Evolutionary conservation across 2,797 vertebrate genomes (phyloP).

Genomic region (Onychomys leucogaster): DNA sequence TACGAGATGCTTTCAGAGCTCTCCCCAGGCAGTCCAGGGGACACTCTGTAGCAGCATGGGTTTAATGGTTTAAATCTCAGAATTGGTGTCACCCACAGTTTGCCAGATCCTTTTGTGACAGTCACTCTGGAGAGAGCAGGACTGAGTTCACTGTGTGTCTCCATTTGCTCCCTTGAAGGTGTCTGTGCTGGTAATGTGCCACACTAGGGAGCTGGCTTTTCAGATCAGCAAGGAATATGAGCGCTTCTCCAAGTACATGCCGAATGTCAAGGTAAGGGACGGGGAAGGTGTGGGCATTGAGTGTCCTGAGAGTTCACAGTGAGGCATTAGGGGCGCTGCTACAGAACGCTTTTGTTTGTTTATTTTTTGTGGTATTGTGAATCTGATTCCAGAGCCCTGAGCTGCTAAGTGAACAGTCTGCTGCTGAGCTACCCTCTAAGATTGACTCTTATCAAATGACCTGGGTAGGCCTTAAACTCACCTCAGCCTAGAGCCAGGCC

Average conservation of each 20-base stretch:
- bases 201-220: conserved; percentile 91
- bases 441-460: neutral
- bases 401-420: neutral
- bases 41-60: neutral
- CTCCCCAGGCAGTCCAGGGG: neutral
- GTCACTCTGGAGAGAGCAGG: neutral
- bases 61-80: neutral
- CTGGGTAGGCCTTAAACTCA: neutral
- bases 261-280: conserved; percentile 89
- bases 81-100: neutral
- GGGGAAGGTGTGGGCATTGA: neutral
- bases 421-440: neutral
- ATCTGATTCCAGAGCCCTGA: neutral
- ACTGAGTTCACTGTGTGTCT: neutral
- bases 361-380: neutral
- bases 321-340: neutral
- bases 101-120: neutral
- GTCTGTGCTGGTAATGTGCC: conserved; percentile 92
- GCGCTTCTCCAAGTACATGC: conserved; percentile 93
- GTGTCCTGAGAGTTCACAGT: neutral
- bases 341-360: neutral
- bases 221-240: conserved; percentile 94
- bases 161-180: conserved; percentile 81
- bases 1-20: neutral
- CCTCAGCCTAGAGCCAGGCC: neutral